A percentile compares a stretch with the other conserved stretches of the same genome.
Evolutionary conservation across 2,113 vertebrate species (phyloP).

Genomic region (Osmerus eperlanus): DNA sequence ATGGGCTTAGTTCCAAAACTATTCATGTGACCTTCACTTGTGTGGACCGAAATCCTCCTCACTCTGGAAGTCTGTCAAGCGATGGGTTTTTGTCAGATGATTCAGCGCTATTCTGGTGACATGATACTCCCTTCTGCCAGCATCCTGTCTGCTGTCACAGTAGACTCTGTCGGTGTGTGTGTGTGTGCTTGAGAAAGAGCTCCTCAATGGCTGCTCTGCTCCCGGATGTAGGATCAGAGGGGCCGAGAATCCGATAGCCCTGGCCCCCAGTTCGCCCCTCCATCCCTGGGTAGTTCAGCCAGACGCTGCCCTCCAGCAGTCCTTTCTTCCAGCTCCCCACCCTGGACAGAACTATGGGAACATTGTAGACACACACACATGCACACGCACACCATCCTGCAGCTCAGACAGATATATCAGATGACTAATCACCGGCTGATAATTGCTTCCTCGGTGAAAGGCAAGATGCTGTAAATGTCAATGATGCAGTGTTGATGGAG

Average conservation of each 20-base stretch:
- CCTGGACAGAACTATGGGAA: background rate
- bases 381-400: background rate
- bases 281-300: background rate
- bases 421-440: constrained; percentile 6
- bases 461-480: constrained; percentile 30
- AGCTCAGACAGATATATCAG: constrained; percentile 4
- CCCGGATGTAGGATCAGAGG: background rate
- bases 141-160: constrained; percentile 17
- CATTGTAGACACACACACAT: background rate
- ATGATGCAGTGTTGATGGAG: background rate
- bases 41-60: constrained; percentile 22
- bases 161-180: background rate
- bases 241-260: background rate
- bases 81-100: constrained; percentile 20
- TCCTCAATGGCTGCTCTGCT: constrained; percentile 1
- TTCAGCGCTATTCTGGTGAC: constrained; percentile 49
- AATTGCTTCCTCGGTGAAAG: constrained; percentile 36
- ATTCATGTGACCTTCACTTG: constrained; percentile 27
- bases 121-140: constrained; percentile 25
- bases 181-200: background rate
- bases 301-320: background rate
- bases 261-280: background rate
- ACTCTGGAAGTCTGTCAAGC: background rate
- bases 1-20: constrained; percentile 13
- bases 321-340: background rate